Base-by-base conservation (phyloP, 2,888 invertebrate genomes). In the Microctonus hyperodae region DNA sequence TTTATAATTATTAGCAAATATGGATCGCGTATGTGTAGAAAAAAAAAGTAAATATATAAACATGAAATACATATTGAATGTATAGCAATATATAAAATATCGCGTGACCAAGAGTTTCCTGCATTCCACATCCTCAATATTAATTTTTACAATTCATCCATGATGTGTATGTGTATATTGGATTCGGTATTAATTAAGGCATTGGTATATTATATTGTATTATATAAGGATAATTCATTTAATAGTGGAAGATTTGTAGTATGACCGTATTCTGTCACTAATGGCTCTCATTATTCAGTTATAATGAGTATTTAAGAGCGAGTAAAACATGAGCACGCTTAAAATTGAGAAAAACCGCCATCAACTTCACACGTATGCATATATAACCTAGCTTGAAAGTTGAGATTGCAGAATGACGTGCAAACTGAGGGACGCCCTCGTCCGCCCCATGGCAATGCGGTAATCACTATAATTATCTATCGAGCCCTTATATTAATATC, bases 391-490 rank as follows among this genome's bases (percentile, higher is more conserved):
- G 70, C 70, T 72, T 74, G 75, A 75, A 78, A 81, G 81, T 78
- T 78, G 78, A 81, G 80, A 83, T 83, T 82, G 78, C 78, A 79
- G 83, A 82, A 83, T 82, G 83, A 83, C 82, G 83, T 83, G 83
- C 82, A 83, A 83, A 83, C 82, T 82, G 79, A 79, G 81, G 78
- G 83, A 82, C 83, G 83, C 81, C 83, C 80, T 81, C 81, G 81
- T 82, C 80, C 83, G 82, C 81, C 83, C 82, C 79, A 75, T 80
- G 83, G 83, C 83, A 83, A 81, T 83, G 79, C 82, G 80, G 79
- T 82, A 83, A 83, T 83, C 81, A 83, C 83, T 83, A 83, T 83
- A 83, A 83, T 83, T 83, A 83, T 81, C 81, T 78, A 82, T 83
- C 82, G 81, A 81, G 83, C 82, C 83, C 82, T 83, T 82, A 79